Conservation (phyloP, 2,113 vertebrate species). For the Oryzias woworae region DNA sequence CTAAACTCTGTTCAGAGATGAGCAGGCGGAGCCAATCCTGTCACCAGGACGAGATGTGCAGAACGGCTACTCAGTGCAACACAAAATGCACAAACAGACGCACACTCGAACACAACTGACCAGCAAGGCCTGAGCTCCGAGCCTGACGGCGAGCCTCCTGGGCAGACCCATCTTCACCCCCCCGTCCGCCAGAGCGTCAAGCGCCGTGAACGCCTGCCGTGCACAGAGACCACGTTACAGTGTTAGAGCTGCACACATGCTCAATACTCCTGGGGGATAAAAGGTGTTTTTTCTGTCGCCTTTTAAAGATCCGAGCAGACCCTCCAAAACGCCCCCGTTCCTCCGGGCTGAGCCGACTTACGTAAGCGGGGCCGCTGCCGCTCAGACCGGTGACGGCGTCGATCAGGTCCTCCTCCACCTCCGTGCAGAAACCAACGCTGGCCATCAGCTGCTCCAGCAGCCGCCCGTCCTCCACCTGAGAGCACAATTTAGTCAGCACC, state of each 20-base stretch:
- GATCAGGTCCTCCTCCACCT: constrained; percentile 97
- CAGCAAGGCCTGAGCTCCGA: constrained; percentile 95
- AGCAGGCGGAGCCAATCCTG: too few relatives aligned
- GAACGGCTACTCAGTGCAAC: too few relatives aligned
- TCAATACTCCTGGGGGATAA: too few relatives aligned
- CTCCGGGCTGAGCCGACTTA: constrained; percentile 68
- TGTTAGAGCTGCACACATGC: too few relatives aligned
- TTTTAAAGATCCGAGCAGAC: too few relatives aligned
- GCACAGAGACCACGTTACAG: too few relatives aligned
- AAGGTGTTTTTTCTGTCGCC: too few relatives aligned
- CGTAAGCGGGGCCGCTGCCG: constrained; percentile 95
- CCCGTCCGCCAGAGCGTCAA: constrained; percentile 94
- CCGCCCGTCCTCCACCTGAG: constrained; percentile 87
- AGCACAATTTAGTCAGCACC: not conserved
- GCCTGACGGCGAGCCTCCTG: constrained; percentile 87
- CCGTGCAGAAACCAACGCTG: constrained; percentile 94
- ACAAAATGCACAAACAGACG: not conserved
- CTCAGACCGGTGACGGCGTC: constrained; percentile 96
- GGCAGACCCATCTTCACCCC: constrained; percentile 99
- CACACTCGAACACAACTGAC: constrained; percentile 70
- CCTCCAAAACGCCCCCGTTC: not conserved
- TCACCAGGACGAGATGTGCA: too few relatives aligned
- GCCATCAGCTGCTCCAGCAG: constrained; percentile 95
- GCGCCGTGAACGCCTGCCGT: constrained; percentile 90
- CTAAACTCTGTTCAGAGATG: too few relatives aligned